Percentiles rank a stretch among this genome's conserved stretches.
Conservation (phyloP, 2,113 vertebrate species). For the Cynopterus brachyotis region DNA sequence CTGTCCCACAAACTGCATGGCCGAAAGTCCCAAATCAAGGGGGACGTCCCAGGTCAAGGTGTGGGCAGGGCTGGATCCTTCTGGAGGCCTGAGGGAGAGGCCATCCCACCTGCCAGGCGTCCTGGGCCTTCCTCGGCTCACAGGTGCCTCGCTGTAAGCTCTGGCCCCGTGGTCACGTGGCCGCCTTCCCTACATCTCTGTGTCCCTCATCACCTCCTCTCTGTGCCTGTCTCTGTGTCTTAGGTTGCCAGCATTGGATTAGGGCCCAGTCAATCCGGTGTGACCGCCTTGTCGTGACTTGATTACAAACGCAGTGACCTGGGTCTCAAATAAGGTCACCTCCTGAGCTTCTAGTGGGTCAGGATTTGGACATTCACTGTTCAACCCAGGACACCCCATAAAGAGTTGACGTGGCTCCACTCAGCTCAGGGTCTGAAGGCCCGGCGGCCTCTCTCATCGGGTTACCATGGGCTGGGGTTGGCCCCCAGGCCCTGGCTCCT, state of each 20-base stretch:
- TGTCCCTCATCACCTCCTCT: neutral
- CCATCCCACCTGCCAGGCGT: fast-evolving
- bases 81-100: neutral
- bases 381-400: fast-evolving
- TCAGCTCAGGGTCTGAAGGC: neutral
- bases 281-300: neutral
- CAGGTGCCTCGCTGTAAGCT: fast-evolving
- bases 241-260: neutral
- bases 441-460: neutral
- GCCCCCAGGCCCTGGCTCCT: neutral
- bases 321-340: neutral
- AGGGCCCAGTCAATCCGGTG: neutral
- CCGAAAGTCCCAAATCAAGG: neutral
- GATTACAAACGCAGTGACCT: neutral
- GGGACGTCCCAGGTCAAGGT: neutral
- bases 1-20: fast-evolving
- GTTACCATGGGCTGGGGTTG: fast-evolving
- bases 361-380: neutral
- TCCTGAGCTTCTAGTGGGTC: neutral
- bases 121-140: fast-evolving
- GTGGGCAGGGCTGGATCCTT: neutral
- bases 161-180: fast-evolving
- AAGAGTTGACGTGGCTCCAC: neutral
- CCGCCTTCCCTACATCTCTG: neutral
- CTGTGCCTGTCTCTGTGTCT: neutral